These are phyloP conservation scores for Microvelia longipes DNA, from an alignment of 1,140 invertebrate genomes.

Conservation along the genomic window DNA sequence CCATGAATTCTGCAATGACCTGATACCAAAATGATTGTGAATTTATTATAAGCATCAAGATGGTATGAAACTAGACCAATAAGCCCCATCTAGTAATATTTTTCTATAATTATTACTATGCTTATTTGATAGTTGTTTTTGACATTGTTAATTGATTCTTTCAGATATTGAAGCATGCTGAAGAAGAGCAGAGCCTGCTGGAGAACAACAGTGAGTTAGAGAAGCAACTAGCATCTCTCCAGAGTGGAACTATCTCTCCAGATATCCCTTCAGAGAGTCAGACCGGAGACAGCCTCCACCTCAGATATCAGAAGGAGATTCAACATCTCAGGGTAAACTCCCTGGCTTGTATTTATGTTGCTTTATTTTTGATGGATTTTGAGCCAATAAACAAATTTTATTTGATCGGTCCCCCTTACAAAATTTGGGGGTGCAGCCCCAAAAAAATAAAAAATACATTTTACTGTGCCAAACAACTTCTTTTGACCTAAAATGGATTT, in stretches of 20 bases:
- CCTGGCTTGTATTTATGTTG: not conserved
- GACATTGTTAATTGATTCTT: conserved; percentile 3
- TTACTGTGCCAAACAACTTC: too few relatives aligned
- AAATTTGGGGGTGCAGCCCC: too few relatives aligned
- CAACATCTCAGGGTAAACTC: conserved; percentile 55
- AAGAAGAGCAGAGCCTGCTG: conserved; percentile 32
- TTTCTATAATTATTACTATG: too few relatives aligned
- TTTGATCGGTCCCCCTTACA: too few relatives aligned
- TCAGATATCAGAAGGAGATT: conserved; percentile 69
- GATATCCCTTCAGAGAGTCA: conserved; percentile 30
- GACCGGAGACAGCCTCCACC: conserved; percentile 47
- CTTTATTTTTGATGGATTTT: not conserved
- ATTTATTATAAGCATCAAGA: too few relatives aligned
- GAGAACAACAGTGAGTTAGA: conserved; percentile 50
- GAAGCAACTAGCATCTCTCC: conserved; percentile 47
- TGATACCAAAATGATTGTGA: too few relatives aligned
- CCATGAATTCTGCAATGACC: too few relatives aligned
- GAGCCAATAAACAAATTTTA: not conserved
- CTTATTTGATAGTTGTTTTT: too few relatives aligned
- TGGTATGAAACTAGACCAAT: too few relatives aligned
- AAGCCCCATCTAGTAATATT: too few relatives aligned
- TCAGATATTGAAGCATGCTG: conserved; percentile 30
- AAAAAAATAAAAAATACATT: too few relatives aligned
- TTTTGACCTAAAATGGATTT: too few relatives aligned
- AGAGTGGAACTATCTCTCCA: conserved; percentile 55